phyloP scores from a whole-genome alignment of 2,797 vertebrate species.

The Sebastes minor region DNA sequence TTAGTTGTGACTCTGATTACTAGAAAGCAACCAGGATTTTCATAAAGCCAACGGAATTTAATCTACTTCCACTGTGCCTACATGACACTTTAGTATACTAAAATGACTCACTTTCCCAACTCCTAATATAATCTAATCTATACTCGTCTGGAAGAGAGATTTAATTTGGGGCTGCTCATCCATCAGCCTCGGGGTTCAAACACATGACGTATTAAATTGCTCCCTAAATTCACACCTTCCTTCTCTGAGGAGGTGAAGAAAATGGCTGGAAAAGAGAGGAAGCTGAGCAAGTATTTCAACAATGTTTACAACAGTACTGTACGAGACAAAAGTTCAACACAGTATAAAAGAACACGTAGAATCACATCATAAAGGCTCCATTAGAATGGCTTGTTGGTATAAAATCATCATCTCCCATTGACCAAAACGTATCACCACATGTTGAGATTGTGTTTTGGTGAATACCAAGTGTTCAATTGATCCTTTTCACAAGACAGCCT shows the following conservation, averaged over 20 bases:
- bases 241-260: neutral
- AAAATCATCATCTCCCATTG: conserved; percentile 11
- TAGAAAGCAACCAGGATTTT: conserved; percentile 48
- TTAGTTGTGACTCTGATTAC: conserved; percentile 57
- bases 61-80: conserved; percentile 40
- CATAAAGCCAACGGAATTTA: conserved; percentile 45
- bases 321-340: neutral
- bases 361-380: conserved; percentile 16
- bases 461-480: neutral
- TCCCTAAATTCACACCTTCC: neutral
- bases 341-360: neutral
- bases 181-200: conserved; percentile 2
- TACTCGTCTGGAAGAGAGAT: neutral
- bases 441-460: neutral
- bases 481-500: neutral
- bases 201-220: neutral
- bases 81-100: conserved; percentile 9
- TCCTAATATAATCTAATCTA: neutral
- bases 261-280: neutral
- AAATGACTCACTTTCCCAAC: conserved; percentile 8
- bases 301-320: conserved; percentile 1
- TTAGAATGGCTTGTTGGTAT: conserved; percentile 17
- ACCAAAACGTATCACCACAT: neutral
- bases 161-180: conserved; percentile 10
- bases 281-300: neutral